phyloP scores from a whole-genome alignment of 2,797 vertebrate species.

The Microctenopoma stevenorrisi region DNA sequence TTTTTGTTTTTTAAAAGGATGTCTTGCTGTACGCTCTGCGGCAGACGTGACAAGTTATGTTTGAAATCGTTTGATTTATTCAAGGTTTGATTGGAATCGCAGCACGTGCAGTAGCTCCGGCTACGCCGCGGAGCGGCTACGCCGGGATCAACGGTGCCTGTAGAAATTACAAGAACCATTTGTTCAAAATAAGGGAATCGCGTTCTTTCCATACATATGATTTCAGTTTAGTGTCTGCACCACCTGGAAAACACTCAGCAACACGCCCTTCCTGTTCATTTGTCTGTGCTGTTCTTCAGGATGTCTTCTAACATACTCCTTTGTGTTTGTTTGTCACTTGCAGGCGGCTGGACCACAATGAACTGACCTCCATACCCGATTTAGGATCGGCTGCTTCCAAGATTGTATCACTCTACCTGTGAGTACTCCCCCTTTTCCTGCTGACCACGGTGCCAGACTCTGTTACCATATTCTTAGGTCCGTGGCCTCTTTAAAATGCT shows the following conservation, averaged over 20 bases:
- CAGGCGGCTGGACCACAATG: conserved; percentile 93
- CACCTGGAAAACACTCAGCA: not conserved
- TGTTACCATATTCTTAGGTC: conserved; percentile 53
- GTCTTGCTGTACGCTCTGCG: conserved; percentile 67
- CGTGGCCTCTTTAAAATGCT: conserved; percentile 58
- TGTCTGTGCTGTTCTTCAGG: conserved; percentile 7
- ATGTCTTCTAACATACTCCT: conserved; percentile 38
- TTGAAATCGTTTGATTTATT: conserved; percentile 64
- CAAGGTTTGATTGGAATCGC: conserved; percentile 19
- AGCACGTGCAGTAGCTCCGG: not conserved
- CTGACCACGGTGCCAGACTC: conserved; percentile 33
- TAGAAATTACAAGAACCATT: not conserved
- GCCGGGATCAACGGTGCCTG: not conserved
- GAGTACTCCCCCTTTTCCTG: conserved; percentile 79
- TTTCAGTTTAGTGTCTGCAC: not conserved
- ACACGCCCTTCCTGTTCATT: not conserved
- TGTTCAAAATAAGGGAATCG: not conserved
- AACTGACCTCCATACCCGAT: conserved; percentile 89
- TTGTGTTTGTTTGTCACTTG: conserved; percentile 47
- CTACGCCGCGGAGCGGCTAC: not conserved
- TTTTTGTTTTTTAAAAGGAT: conserved; percentile 72
- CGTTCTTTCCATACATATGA: too few relatives aligned
- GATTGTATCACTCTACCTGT: conserved; percentile 90
- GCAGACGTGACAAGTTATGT: conserved; percentile 62
- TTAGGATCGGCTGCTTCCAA: conserved; percentile 85